phyloP scores from a whole-genome alignment of 2,113 vertebrate genomes.

The Arvicanthis niloticus region DNA sequence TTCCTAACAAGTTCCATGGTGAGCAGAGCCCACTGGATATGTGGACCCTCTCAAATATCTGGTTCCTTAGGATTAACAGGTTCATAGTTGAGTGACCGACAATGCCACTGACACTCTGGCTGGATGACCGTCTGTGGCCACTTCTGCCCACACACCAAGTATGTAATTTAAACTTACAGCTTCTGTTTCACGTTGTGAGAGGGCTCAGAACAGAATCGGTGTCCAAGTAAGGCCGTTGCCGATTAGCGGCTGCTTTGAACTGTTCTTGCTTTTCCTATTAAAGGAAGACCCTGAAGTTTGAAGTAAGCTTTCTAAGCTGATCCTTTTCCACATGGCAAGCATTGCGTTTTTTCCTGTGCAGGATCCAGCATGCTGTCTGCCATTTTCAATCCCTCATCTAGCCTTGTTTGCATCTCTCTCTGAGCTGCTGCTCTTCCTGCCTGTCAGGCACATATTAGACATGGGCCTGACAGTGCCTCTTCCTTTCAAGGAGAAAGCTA shows the following conservation, averaged over 20 bases:
- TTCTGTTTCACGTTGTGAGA: conserved; percentile 48
- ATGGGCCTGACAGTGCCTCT: background rate
- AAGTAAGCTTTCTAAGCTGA: conserved; percentile 39
- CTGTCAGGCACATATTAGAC: background rate
- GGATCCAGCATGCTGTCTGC: conserved; percentile 27
- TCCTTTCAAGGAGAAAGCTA: background rate
- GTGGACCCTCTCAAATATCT: conserved; percentile 8
- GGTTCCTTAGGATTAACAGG: conserved; percentile 42
- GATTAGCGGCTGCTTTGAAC: background rate
- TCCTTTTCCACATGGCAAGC: conserved; percentile 51
- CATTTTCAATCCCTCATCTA: background rate
- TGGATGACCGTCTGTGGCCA: conserved; percentile 37
- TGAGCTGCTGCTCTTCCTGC: background rate
- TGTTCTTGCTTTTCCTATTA: conserved; percentile 20
- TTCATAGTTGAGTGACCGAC: conserved; percentile 8
- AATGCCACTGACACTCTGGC: background rate
- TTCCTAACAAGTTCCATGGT: background rate
- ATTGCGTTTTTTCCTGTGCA: background rate
- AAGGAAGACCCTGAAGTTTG: background rate
- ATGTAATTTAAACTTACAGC: conserved; percentile 47
- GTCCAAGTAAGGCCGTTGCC: conserved; percentile 31
- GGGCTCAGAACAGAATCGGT: conserved; percentile 47
- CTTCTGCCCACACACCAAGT: background rate
- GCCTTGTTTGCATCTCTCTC: conserved; percentile 5
- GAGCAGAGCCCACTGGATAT: background rate